Conservation (phyloP, 2,797 vertebrate genomes). For the Phoxinus dragarum region DNA sequence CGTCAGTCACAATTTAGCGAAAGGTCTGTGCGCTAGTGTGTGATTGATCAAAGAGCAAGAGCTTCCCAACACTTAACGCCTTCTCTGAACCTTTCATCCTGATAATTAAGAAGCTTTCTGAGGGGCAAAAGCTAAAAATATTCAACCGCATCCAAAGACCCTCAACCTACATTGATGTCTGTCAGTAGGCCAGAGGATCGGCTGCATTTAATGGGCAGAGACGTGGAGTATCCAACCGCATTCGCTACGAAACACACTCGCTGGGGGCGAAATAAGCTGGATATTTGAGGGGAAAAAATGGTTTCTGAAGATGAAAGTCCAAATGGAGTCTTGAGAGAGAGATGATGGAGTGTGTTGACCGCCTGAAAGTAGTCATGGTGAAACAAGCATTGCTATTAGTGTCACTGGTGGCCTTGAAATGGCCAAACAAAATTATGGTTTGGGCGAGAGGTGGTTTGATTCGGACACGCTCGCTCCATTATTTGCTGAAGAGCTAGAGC, state of each 20-base stretch:
- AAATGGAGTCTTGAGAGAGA: conserved; percentile 74
- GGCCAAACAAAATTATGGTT: conserved; percentile 54
- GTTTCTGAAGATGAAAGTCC: conserved; percentile 80
- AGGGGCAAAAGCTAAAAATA: conserved; percentile 82
- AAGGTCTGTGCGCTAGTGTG: conserved; percentile 70
- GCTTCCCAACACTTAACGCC: conserved; percentile 79
- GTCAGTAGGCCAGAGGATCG: conserved; percentile 32
- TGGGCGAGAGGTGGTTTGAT: conserved; percentile 25
- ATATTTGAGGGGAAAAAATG: conserved; percentile 73
- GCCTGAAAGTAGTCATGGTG: conserved; percentile 70
- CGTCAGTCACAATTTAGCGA: conserved; percentile 73
- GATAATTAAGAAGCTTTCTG: conserved; percentile 80
- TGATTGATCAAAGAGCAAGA: conserved; percentile 80
- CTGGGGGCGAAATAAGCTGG: conserved; percentile 69
- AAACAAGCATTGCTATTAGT: conserved; percentile 66
- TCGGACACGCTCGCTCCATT: conserved; percentile 42
- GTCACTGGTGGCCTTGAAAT: conserved; percentile 52
- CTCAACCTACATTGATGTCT: conserved; percentile 43
- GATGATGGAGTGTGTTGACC: conserved; percentile 75
- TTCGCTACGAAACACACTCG: conserved; percentile 62
- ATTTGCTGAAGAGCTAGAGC: conserved; percentile 40
- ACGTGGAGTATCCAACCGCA: conserved; percentile 22
- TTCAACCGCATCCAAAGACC: conserved; percentile 73
- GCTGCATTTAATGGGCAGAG: conserved; percentile 41
- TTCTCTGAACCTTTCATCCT: conserved; percentile 80